Evolutionary conservation across 2,888 invertebrate species (phyloP), one percentile per base, ranked within the genome.

Genomic region (Cantharis rufa): DNA sequence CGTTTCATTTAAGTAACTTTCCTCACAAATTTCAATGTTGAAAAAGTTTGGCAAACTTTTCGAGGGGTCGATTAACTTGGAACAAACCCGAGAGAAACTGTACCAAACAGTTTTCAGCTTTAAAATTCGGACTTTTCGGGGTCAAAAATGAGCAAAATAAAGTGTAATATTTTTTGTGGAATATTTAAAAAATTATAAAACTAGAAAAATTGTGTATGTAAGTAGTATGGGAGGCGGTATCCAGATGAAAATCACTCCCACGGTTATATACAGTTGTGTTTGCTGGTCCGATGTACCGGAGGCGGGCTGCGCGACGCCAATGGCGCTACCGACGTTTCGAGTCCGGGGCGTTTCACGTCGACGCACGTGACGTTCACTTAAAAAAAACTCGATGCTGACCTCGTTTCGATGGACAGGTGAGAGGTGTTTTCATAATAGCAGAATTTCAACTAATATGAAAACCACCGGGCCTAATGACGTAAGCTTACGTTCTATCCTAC

Each of bases 61-160:
- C 86, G 87, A 87, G 86, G 87, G 88, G 87, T 87, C 87, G 88
- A 88, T 87, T 88, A 88, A 88, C 87, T 87, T 85, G 84, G 85
- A 84, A 86, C 84, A 82, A 86, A 85, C 86, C 85, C 84, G 85
- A 84, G 86, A 83, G 85, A 87, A 87, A 87, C 83, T 86, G 86
- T 86, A 85, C 86, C 86, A 84, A 86, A 86, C 87, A 84, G 84
- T 84, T 82, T 84, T 82, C 81, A 82, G 76, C 71, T 71, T 66
- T 61, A 70, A 76, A 76, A 69, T 76, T 78, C 69, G 76, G 72
- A 75, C 78, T 75, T 75, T 74, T 48, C 27, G 70, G 70, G 72
- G 69, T 72, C 74, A 76, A 66, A 68, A 72, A 69, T 69, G 75
- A 21, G 61, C 48, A 70, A 18, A 48, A 72, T 75, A 66, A 70